Percentiles rank a stretch among this genome's conserved stretches.
phyloP scores from a whole-genome alignment of 1,140 invertebrate genomes.

The Gryon sp. region DNA sequence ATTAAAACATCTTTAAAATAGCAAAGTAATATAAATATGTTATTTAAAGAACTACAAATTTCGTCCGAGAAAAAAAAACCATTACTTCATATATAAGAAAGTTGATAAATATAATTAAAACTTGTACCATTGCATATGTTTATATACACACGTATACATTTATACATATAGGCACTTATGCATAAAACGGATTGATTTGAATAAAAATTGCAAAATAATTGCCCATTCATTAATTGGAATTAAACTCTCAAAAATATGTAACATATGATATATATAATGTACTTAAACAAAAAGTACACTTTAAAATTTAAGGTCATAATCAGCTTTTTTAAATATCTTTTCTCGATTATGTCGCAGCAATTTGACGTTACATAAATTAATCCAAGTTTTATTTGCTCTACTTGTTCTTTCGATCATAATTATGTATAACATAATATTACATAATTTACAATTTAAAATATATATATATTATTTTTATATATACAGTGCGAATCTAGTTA shows the following conservation, averaged over 20 bases:
- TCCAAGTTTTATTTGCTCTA: neutral
- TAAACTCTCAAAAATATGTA: too few species aligned
- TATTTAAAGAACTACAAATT: conserved; percentile 25
- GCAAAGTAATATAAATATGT: conserved; percentile 31
- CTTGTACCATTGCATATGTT: conserved; percentile 15
- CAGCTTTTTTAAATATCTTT: too few species aligned
- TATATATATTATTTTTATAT: too few species aligned
- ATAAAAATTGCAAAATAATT: too few species aligned
- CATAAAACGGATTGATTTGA: too few species aligned
- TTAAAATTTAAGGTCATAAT: too few species aligned
- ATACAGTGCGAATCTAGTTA: conserved; percentile 30
- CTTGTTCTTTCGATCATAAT: conserved; percentile 6
- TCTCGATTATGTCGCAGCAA: too few species aligned
- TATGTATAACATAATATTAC: conserved; percentile 30
- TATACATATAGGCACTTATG: neutral
- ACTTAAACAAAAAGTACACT: too few species aligned
- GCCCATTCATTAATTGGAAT: too few species aligned
- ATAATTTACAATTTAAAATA: conserved; percentile 47
- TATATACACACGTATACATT: conserved; percentile 5
- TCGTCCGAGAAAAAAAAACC: conserved; percentile 1
- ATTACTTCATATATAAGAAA: conserved; percentile 5
- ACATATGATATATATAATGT: too few species aligned
- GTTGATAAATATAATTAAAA: conserved; percentile 14
- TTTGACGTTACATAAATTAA: conserved; percentile 7
- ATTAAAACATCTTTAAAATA: conserved; percentile 31